Evolutionary conservation across 2,113 vertebrate genomes (phyloP).

Genomic region (Eptesicus fuscus): DNA sequence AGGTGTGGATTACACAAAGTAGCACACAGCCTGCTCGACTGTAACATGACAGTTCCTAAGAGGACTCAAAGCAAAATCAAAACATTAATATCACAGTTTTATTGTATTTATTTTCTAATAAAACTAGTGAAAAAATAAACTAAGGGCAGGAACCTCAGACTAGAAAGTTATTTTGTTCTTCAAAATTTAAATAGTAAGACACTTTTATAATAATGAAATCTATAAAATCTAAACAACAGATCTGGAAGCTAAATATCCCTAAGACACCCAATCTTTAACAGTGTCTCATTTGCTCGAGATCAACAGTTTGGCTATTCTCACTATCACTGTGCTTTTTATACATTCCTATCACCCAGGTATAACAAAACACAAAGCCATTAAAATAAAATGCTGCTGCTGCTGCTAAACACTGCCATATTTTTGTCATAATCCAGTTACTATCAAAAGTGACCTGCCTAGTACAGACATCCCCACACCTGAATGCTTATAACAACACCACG

Average conservation of each 20-base stretch:
- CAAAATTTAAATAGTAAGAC: slow-evolving; percentile 1
- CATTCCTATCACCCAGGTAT: background rate
- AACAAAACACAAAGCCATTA: background rate
- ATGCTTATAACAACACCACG: background rate
- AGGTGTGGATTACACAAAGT: background rate
- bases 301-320: background rate
- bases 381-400: background rate
- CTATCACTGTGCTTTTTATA: background rate
- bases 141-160: background rate
- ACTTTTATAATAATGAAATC: background rate
- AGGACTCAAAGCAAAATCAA: background rate
- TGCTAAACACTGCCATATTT: background rate
- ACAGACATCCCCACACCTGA: background rate
- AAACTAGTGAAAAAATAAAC: background rate
- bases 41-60: background rate
- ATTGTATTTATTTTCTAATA: slow-evolving; percentile 9
- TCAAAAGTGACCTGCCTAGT: background rate
- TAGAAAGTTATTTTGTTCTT: background rate
- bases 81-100: background rate
- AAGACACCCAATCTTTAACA: background rate
- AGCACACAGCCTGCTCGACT: background rate
- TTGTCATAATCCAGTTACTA: background rate
- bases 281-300: background rate
- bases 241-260: background rate
- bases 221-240: background rate